Conservation (phyloP, 2,113 vertebrate species). For the Hemiprocne comata region DNA sequence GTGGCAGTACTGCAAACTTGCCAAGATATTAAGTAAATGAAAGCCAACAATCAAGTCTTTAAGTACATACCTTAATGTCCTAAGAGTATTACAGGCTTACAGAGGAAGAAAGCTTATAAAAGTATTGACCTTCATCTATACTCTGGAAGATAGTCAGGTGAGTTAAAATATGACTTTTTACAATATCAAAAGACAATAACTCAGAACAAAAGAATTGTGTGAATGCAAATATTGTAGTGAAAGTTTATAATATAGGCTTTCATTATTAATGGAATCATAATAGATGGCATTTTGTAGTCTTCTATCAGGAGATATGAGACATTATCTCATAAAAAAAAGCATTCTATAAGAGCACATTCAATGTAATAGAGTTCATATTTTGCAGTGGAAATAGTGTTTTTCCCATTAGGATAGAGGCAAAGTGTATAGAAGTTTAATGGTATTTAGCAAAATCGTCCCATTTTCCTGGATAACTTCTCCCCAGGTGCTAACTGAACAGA, state of each 20-base stretch:
- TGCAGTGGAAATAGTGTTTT: not conserved
- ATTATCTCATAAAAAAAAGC: not conserved
- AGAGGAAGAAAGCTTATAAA: constrained; percentile 5
- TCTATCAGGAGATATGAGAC: not conserved
- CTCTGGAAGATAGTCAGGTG: not conserved
- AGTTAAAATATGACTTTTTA: not conserved
- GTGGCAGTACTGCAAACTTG: constrained; percentile 35
- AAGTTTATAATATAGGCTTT: not conserved
- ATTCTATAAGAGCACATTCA: not conserved
- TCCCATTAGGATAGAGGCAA: not conserved
- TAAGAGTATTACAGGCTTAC: constrained; percentile 52
- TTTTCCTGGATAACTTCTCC: not conserved
- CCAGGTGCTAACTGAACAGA: not conserved
- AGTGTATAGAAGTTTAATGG: not conserved
- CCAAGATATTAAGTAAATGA: constrained; percentile 65
- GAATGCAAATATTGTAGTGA: not conserved
- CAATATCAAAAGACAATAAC: not conserved
- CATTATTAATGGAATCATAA: not conserved
- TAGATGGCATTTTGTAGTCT: not conserved
- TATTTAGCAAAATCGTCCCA: not conserved
- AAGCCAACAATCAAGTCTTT: constrained; percentile 65
- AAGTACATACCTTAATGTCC: constrained; percentile 59
- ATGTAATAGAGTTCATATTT: not conserved
- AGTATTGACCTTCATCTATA: constrained; percentile 7
- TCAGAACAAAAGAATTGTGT: not conserved